A percentile compares a stretch with the other conserved stretches of the same genome.
Conservation (phyloP, 1,140 invertebrate species). For the Rhopalosiphum maidis region DNA sequence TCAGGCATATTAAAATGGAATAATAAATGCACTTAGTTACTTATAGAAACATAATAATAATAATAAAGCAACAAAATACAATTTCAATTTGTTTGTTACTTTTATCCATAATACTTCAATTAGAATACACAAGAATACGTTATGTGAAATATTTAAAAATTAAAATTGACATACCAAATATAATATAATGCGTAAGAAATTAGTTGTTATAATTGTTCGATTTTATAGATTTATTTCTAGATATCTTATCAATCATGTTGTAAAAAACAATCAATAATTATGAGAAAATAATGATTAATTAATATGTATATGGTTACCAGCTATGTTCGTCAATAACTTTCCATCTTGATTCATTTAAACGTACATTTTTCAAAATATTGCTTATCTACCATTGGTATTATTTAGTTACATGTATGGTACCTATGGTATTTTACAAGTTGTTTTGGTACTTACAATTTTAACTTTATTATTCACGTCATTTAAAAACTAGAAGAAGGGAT, state of each 20-base stretch:
- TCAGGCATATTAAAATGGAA: no score
- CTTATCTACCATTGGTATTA: not conserved
- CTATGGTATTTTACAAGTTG: not conserved
- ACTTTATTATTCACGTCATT: not conserved
- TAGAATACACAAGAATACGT: no score
- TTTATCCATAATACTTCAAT: no score
- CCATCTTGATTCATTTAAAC: not conserved
- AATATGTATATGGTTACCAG: no score
- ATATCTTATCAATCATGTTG: no score
- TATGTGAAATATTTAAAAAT: not conserved
- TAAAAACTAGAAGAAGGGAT: not conserved
- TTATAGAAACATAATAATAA: not conserved
- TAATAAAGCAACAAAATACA: not conserved
- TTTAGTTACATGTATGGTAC: not conserved
- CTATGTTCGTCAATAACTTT: no score
- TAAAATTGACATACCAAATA: not conserved
- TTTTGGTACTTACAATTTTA: no score
- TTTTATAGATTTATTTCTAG: no score
- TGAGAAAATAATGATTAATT: no score
- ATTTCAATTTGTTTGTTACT: not conserved
- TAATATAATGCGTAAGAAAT: not conserved
- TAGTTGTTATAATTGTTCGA: no score
- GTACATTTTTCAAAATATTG: not conserved
- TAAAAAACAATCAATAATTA: no score
- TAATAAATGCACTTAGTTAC: not conserved